Evolutionary conservation across 1,140 invertebrate genomes (phyloP).

Genomic region (Drosophila yakuba): DNA sequence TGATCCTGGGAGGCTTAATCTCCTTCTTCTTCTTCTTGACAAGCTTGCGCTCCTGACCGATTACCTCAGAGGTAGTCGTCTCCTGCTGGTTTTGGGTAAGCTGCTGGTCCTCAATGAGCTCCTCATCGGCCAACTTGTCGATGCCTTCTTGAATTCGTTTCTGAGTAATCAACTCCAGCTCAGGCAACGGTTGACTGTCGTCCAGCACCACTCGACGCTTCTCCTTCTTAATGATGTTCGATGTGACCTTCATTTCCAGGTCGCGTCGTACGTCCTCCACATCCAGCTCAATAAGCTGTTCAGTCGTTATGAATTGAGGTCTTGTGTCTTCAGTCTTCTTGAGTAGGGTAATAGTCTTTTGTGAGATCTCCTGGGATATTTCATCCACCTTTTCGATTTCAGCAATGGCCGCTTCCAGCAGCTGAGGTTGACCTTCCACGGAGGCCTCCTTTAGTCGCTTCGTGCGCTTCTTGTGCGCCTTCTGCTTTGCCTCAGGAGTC

Average conservation of each 20-base stretch:
- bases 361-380: constrained; percentile 80
- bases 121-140: constrained; percentile 85
- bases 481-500: constrained; percentile 66
- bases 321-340: constrained; percentile 82
- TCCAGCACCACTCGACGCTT: constrained; percentile 81
- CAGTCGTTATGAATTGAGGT: constrained; percentile 80
- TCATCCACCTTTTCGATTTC: constrained; percentile 80
- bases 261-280: constrained; percentile 85
- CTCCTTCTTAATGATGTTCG: constrained; percentile 85
- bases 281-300: constrained; percentile 80
- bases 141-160: constrained; percentile 85
- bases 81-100: constrained; percentile 83
- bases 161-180: constrained; percentile 86
- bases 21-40: constrained; percentile 86
- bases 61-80: constrained; percentile 83
- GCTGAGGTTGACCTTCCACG: constrained; percentile 73
- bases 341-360: constrained; percentile 81
- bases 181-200: constrained; percentile 86
- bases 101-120: constrained; percentile 84
- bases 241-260: constrained; percentile 85
- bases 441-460: constrained; percentile 76
- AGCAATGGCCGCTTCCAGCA: constrained; percentile 69
- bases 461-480: constrained; percentile 81
- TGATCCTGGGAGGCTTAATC: constrained; percentile 89
- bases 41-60: constrained; percentile 79